Conservation (phyloP, 2,888 invertebrate genomes). For the Tiliacea aurago region DNA sequence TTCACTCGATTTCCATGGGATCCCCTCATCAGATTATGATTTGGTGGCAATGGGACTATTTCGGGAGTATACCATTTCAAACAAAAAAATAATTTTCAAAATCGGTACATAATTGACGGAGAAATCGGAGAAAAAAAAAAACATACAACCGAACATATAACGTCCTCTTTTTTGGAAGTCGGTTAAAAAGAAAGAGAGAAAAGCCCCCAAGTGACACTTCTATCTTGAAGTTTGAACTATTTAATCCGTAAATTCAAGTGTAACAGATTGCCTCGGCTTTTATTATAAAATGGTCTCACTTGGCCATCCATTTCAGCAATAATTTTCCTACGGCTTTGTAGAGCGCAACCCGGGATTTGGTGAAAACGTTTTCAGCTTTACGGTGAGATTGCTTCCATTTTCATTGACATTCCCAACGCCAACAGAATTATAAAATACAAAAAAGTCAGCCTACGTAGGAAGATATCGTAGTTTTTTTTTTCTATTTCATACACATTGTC, state of each 20-base stretch:
- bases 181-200: not conserved
- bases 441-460: constrained; percentile 25
- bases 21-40: no score
- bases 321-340: constrained; percentile 52
- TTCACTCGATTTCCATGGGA: no score
- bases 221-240: constrained; percentile 14
- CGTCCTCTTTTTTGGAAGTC: no score
- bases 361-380: constrained; percentile 56
- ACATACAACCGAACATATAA: no score
- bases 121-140: no score
- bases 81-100: no score
- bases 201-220: not conserved
- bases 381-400: constrained; percentile 51
- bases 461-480: constrained; percentile 23
- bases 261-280: constrained; percentile 23
- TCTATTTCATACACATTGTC: constrained; percentile 15
- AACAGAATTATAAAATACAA: constrained; percentile 44
- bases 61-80: no score
- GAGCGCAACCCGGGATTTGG: constrained; percentile 41
- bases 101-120: no score
- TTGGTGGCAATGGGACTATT: no score
- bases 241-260: constrained; percentile 39
- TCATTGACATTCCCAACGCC: constrained; percentile 39
- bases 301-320: constrained; percentile 42
- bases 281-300: constrained; percentile 48